phyloP scores from a whole-genome alignment of 2,888 invertebrate genomes.

The Bembecia ichneumoniformis region DNA sequence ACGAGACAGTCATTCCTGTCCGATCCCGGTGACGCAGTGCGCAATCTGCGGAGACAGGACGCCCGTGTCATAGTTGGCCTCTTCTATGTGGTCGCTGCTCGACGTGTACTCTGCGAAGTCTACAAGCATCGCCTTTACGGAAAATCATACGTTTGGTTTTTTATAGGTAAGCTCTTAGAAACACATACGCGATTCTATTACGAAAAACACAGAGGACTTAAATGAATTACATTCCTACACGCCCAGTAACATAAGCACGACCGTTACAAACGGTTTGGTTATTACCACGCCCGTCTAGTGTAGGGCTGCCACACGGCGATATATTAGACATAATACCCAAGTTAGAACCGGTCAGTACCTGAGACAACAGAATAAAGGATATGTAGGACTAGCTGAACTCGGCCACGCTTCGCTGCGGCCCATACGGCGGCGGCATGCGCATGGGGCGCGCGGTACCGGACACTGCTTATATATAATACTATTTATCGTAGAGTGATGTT shows the following conservation, averaged over 20 bases:
- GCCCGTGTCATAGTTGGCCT: conserved; percentile 98
- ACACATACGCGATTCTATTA: neutral
- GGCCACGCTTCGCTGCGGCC: too few species aligned
- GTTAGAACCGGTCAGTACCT: too few species aligned
- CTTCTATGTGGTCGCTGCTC: conserved; percentile 98
- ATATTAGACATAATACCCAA: too few species aligned
- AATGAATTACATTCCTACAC: neutral
- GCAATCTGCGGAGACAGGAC: conserved; percentile 94
- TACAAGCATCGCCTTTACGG: conserved; percentile 95
- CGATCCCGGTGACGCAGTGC: conserved; percentile 96
- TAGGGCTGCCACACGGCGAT: conserved; percentile 2
- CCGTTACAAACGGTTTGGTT: conserved; percentile 19
- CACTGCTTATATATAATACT: too few species aligned
- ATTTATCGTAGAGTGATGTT: too few species aligned
- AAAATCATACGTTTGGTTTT: conserved; percentile 98
- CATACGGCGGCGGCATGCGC: too few species aligned
- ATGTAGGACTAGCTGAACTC: too few species aligned
- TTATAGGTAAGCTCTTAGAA: conserved; percentile 82
- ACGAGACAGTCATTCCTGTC: conserved; percentile 97
- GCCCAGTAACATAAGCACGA: neutral
- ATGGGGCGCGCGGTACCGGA: too few species aligned
- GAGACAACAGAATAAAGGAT: too few species aligned
- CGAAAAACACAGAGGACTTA: neutral
- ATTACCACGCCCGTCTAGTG: conserved; percentile 11
- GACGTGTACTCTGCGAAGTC: conserved; percentile 96